phyloP scores from a whole-genome alignment of 2,113 vertebrate genomes.

The Nannobrachium achirus region DNA sequence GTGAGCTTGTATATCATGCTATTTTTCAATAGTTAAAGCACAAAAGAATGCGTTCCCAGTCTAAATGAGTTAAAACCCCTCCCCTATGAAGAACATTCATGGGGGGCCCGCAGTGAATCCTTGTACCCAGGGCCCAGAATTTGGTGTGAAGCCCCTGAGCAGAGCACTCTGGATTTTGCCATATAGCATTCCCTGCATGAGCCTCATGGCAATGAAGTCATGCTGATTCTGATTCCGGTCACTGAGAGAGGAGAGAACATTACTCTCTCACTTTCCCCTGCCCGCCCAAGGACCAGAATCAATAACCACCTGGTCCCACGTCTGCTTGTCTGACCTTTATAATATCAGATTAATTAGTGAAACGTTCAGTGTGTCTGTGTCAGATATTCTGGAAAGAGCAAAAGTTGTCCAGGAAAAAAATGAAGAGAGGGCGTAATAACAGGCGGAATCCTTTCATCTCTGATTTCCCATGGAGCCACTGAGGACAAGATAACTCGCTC shows the following conservation, averaged over 20 bases:
- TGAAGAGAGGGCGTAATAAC: slow-evolving; percentile 34
- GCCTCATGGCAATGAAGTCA: too few species aligned
- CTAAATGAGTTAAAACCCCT: too few species aligned
- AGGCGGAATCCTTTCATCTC: slow-evolving; percentile 49
- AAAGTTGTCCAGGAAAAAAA: slow-evolving; percentile 49
- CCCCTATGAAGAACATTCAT: too few species aligned
- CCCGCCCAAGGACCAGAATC: not conserved
- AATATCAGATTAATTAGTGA: slow-evolving; percentile 39
- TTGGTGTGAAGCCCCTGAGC: too few species aligned
- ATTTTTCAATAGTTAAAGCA: too few species aligned
- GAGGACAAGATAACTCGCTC: slow-evolving; percentile 51
- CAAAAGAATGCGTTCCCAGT: too few species aligned
- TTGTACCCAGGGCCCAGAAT: not conserved
- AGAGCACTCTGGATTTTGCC: too few species aligned
- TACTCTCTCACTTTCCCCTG: not conserved
- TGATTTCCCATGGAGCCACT: slow-evolving; percentile 40
- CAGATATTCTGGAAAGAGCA: slow-evolving; percentile 48
- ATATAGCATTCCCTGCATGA: not conserved
- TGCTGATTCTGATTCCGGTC: too few species aligned
- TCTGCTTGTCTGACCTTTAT: not conserved
- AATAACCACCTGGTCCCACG: slow-evolving; percentile 1
- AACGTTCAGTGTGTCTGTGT: slow-evolving; percentile 32
- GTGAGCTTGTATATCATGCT: too few species aligned
- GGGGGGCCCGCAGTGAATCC: not conserved
- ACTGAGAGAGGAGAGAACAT: too few species aligned